A percentile compares a stretch with the other conserved stretches of the same genome.
These are phyloP conservation scores for Agonopterix arenella DNA, from an alignment of 2,888 invertebrate species.

Conservation along the genomic window DNA sequence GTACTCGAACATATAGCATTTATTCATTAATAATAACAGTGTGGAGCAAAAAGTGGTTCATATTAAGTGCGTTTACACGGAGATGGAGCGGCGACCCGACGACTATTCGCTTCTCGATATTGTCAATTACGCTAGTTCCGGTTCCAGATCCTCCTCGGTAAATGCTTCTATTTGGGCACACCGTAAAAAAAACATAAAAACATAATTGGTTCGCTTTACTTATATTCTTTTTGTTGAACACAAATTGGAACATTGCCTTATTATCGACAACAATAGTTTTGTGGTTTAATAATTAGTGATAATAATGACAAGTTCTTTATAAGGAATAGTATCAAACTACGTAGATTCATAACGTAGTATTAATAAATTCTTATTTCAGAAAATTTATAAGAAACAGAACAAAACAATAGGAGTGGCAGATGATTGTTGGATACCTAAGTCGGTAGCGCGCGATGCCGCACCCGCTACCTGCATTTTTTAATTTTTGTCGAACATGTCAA, in stretches of 20 bases:
- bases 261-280: conserved; percentile 15
- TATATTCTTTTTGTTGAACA: conserved; percentile 38
- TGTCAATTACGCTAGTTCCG: conserved; percentile 66
- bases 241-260: conserved; percentile 29
- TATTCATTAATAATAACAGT: conserved; percentile 65
- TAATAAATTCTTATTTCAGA: too few relatives aligned
- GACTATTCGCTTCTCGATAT: conserved; percentile 27
- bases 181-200: conserved; percentile 36
- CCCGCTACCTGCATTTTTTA: conserved; percentile 38
- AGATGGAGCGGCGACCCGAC: conserved; percentile 18
- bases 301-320: too few relatives aligned
- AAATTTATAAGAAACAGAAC: too few relatives aligned
- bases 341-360: too few relatives aligned
- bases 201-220: conserved; percentile 46
- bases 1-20: conserved; percentile 59
- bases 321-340: too few relatives aligned
- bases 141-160: conserved; percentile 64
- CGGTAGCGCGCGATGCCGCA: conserved; percentile 30
- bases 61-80: conserved; percentile 54
- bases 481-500: conserved; percentile 48
- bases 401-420: too few relatives aligned
- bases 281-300: too few relatives aligned
- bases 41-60: conserved; percentile 60
- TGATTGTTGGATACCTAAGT: too few relatives aligned
- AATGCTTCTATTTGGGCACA: conserved; percentile 33